These are phyloP conservation scores for Eulacestoma nigropectus DNA, from an alignment of 2,113 vertebrate genomes.

Conservation along the genomic window DNA sequence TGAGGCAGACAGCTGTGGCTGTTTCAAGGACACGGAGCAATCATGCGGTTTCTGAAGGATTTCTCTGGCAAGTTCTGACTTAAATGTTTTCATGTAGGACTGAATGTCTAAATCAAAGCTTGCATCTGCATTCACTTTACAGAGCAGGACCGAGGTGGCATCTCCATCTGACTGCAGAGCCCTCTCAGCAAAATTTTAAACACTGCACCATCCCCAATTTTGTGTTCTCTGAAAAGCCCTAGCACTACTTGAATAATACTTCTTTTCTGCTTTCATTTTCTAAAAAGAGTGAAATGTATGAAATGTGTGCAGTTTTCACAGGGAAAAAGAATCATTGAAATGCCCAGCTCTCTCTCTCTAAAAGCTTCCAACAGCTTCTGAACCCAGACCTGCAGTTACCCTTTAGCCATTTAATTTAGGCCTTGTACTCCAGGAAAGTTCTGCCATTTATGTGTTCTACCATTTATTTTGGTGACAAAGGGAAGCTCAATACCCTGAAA, in stretches of 20 bases:
- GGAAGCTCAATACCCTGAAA: background rate
- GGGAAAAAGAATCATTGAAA: background rate
- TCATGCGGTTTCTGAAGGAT: fast-evolving
- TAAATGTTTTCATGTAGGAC: background rate
- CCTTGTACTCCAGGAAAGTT: background rate
- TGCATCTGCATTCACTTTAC: background rate
- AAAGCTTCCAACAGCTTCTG: background rate
- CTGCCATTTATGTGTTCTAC: background rate
- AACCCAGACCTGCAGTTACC: background rate
- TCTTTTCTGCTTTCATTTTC: background rate
- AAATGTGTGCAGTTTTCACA: background rate
- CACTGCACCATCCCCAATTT: background rate
- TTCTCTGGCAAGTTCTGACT: background rate
- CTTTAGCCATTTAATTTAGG: background rate
- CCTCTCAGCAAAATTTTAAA: background rate
- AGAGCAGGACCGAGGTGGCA: background rate
- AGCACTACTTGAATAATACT: background rate
- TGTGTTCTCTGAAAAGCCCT: background rate
- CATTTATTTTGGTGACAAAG: background rate
- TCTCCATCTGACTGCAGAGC: background rate
- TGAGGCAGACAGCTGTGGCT: background rate
- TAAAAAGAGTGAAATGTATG: background rate
- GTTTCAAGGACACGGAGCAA: background rate
- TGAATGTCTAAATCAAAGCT: background rate
- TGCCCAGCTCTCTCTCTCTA: background rate